These are phyloP conservation scores for Otolemur crassicaudatus DNA, from an alignment of 2,797 vertebrate genomes.

Conservation along the genomic window DNA sequence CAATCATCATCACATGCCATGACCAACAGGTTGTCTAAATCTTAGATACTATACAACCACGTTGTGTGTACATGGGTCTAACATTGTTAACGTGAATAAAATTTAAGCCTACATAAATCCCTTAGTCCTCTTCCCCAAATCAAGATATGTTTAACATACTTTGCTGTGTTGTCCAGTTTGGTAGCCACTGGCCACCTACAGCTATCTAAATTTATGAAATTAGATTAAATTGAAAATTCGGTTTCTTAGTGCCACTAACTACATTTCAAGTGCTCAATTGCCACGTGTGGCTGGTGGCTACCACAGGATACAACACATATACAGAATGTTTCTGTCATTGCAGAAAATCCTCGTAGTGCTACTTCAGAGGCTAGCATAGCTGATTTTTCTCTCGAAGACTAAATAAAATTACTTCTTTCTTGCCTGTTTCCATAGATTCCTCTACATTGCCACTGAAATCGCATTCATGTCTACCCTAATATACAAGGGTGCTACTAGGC, in stretches of 20 bases:
- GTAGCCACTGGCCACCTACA: slow-evolving; percentile 18
- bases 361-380: not conserved
- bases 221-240: slow-evolving; percentile 9
- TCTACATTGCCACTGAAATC: not conserved
- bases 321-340: not conserved
- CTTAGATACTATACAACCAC: not conserved
- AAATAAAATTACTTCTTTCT: slow-evolving; percentile 26
- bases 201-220: slow-evolving; percentile 11
- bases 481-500: not conserved
- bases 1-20: not conserved
- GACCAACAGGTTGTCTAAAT: not conserved
- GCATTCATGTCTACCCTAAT: not conserved
- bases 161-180: not conserved
- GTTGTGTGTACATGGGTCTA: not conserved
- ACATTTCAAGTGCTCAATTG: not conserved
- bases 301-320: not conserved
- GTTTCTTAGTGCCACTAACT: not conserved
- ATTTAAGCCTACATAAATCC: not conserved
- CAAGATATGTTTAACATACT: not conserved
- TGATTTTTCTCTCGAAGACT: slow-evolving; percentile 18
- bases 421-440: not conserved
- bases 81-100: slow-evolving; percentile 12
- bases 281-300: not conserved
- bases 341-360: not conserved
- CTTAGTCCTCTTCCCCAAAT: not conserved